Percentiles rank a stretch among this genome's conserved stretches.
These are phyloP conservation scores for Psilopogon haemacephalus DNA, from an alignment of 2,113 vertebrate species.

Conservation along the genomic window DNA sequence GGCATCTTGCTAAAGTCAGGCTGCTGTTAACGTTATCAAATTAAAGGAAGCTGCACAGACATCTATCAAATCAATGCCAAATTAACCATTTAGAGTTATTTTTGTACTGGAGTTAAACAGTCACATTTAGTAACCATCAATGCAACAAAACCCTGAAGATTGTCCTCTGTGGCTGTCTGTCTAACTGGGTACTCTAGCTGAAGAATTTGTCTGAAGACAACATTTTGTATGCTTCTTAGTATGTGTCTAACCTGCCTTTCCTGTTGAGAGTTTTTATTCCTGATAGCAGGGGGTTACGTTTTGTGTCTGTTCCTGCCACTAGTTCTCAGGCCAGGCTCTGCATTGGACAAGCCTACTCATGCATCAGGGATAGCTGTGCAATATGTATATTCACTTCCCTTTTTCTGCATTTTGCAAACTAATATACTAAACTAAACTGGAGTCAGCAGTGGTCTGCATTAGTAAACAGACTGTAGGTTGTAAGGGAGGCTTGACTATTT, in stretches of 20 bases:
- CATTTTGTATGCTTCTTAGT: not conserved
- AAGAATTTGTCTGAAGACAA: not conserved
- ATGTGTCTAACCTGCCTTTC: not conserved
- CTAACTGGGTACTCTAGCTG: not conserved
- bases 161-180: not conserved
- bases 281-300: not conserved
- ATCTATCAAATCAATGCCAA: not conserved
- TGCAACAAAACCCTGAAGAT: not conserved
- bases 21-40: constrained; percentile 1
- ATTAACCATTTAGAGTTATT: not conserved
- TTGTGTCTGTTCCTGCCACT: not conserved
- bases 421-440: not conserved
- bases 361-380: not conserved
- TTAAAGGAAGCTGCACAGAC: not conserved
- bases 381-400: not conserved
- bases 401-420: not conserved
- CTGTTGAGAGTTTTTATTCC: not conserved
- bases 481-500: not conserved
- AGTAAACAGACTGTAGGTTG: not conserved
- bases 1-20: not conserved
- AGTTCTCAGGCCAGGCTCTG: not conserved
- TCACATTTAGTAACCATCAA: not conserved
- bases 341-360: not conserved
- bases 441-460: not conserved
- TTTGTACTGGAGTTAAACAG: not conserved